Evolutionary conservation across 2,888 invertebrate species (phyloP).

Genomic region (Zaprionus lineosus): DNA sequence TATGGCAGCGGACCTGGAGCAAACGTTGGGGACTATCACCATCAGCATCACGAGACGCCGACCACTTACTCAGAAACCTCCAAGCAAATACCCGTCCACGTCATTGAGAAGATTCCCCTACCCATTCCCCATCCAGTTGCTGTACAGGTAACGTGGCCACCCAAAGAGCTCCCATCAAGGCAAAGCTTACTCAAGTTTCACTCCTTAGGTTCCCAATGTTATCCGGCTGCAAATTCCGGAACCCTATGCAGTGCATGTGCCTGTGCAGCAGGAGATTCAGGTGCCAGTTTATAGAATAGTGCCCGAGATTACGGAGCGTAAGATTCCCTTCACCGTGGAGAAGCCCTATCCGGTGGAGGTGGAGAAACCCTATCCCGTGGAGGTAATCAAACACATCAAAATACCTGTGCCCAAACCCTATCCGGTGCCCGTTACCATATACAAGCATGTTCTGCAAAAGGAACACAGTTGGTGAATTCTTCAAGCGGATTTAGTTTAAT

Average conservation of each 20-base stretch:
- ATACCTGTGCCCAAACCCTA: conserved; percentile 88
- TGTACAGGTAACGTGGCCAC: conserved; percentile 83
- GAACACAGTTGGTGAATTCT: conserved; percentile 76
- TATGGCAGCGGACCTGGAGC: conserved; percentile 36
- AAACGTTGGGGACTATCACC: conserved; percentile 33
- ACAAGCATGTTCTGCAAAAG: conserved; percentile 88
- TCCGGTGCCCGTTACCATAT: conserved; percentile 89
- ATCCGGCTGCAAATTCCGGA: conserved; percentile 89
- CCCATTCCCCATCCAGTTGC: conserved; percentile 90
- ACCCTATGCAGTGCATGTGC: conserved; percentile 89
- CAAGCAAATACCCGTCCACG: conserved; percentile 87
- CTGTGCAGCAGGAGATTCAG: conserved; percentile 88
- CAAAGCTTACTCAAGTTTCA: neutral
- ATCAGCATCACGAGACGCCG: conserved; percentile 58
- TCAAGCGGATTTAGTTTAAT: neutral
- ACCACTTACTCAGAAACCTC: conserved; percentile 87
- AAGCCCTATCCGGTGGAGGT: conserved; percentile 87
- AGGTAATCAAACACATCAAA: conserved; percentile 89
- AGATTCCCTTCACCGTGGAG: conserved; percentile 89
- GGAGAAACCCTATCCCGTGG: conserved; percentile 89
- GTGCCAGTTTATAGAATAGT: conserved; percentile 89
- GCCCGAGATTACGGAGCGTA: conserved; percentile 88
- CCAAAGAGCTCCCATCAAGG: neutral
- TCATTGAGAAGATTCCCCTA: conserved; percentile 88
- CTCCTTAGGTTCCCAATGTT: conserved; percentile 84